These are phyloP conservation scores for Euborellia annulipes DNA, from an alignment of 1,140 invertebrate genomes.

Conservation along the genomic window DNA sequence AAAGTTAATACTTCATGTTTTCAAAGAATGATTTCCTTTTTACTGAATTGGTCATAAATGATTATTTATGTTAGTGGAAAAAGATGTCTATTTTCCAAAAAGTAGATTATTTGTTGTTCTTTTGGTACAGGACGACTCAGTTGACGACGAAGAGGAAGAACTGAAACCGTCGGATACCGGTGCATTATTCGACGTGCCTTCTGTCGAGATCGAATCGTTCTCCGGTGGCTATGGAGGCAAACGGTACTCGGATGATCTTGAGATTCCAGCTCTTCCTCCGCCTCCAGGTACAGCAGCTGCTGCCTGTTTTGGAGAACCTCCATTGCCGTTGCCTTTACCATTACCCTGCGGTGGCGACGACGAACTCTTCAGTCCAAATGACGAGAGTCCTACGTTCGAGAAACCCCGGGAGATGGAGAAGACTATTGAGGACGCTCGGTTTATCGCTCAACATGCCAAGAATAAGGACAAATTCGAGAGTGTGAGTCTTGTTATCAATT, in stretches of 20 bases:
- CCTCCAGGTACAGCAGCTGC: slow-evolving; percentile 29
- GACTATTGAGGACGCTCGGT: slow-evolving; percentile 74
- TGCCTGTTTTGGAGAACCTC: slow-evolving; percentile 43
- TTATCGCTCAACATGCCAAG: slow-evolving; percentile 85
- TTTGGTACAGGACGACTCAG: slow-evolving; percentile 40
- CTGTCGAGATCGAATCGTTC: slow-evolving; percentile 13
- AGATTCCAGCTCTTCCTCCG: slow-evolving; percentile 38
- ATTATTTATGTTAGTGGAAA: no score
- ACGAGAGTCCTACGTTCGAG: slow-evolving; percentile 62
- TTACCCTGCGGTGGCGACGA: slow-evolving; percentile 43
- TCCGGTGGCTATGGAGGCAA: slow-evolving; percentile 1
- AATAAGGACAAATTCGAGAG: slow-evolving; percentile 89
- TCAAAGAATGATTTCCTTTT: no score
- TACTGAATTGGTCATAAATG: no score
- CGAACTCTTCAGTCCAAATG: slow-evolving; percentile 52
- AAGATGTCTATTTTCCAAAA: no score
- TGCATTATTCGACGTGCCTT: slow-evolving; percentile 46
- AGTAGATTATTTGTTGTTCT: no score
- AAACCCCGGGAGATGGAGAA: slow-evolving; percentile 66
- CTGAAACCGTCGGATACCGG: slow-evolving; percentile 43
- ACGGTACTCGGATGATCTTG: slow-evolving; percentile 50
- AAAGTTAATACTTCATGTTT: no score
- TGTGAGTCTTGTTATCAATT: no score
- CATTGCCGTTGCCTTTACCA: slow-evolving; percentile 47
- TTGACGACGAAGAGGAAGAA: slow-evolving; percentile 39